These are phyloP conservation scores for Larimichthys polyactis DNA, from an alignment of 2,113 vertebrate genomes.

Conservation along the genomic window DNA sequence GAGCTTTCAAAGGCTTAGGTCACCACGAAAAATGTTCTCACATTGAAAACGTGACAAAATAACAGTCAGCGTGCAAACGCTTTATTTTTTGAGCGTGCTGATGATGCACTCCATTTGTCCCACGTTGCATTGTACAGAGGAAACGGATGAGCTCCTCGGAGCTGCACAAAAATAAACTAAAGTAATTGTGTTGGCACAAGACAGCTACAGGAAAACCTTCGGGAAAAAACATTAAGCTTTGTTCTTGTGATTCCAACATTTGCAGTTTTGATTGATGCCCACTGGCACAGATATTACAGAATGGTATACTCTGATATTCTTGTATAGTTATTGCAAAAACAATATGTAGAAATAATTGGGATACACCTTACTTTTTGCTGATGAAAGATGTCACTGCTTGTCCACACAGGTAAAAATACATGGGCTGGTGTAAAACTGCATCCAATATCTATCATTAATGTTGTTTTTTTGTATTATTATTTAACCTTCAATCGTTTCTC, in stretches of 20 bases:
- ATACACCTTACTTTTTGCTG: not conserved
- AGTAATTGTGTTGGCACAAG: not conserved
- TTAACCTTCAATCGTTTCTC: constrained; percentile 2
- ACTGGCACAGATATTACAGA: not conserved
- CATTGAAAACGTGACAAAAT: no score
- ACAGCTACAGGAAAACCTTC: not conserved
- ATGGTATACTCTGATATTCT: not conserved
- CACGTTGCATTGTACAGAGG: not conserved
- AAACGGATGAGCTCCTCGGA: not conserved
- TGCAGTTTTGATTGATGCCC: no score
- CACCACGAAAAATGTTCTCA: not conserved
- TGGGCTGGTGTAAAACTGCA: not conserved
- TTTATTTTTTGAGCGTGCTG: not conserved
- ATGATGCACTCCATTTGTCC: not conserved
- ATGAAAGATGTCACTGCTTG: no score
- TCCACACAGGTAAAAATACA: not conserved
- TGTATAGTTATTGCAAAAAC: not conserved
- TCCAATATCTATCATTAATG: not conserved
- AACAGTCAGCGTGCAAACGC: not conserved
- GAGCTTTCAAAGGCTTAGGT: not conserved
- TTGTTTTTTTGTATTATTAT: constrained; percentile 2
- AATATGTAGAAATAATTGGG: not conserved
- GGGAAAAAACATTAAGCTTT: not conserved
- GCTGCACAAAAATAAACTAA: not conserved
- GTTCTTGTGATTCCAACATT: not conserved